Evolutionary conservation across 1,140 invertebrate genomes (phyloP).

Genomic region (Danaus plexippus): DNA sequence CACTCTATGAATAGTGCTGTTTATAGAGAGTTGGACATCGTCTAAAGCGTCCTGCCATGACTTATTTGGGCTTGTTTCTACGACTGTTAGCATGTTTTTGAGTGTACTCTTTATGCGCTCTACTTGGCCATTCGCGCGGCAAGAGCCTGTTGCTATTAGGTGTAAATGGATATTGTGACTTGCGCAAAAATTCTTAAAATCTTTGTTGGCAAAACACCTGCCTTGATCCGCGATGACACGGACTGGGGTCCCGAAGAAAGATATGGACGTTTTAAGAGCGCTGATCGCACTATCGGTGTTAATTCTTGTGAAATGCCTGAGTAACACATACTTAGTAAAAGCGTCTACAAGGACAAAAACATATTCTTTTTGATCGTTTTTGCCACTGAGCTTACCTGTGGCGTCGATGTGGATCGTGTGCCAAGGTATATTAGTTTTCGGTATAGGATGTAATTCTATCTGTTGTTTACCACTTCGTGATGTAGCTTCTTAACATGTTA

Average conservation of each 20-base stretch:
- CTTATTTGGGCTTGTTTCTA: slow-evolving; percentile 6
- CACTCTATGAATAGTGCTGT: slow-evolving; percentile 13
- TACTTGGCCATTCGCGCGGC: slow-evolving; percentile 6
- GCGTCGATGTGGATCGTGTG: too few relatives aligned
- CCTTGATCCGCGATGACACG: slow-evolving; percentile 39
- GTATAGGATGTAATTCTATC: too few relatives aligned
- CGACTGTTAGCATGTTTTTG: not conserved
- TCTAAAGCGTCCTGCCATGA: slow-evolving; percentile 21
- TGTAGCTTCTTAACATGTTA: too few relatives aligned
- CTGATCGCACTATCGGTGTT: slow-evolving; percentile 8
- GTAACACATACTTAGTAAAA: slow-evolving; percentile 20
- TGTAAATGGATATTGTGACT: slow-evolving; percentile 26
- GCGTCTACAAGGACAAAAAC: slow-evolving; percentile 20
- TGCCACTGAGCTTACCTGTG: not conserved
- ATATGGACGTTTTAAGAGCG: not conserved
- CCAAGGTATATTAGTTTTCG: too few relatives aligned
- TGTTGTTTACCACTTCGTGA: too few relatives aligned
- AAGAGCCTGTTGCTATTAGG: slow-evolving; percentile 31
- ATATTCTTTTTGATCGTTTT: slow-evolving; percentile 16
- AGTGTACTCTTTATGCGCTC: too few relatives aligned
- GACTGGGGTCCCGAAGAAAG: slow-evolving; percentile 30
- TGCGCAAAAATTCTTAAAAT: slow-evolving; percentile 35
- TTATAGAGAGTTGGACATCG: slow-evolving; percentile 18
- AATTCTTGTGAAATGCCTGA: slow-evolving; percentile 7
- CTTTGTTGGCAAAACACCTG: slow-evolving; percentile 33